phyloP scores from a whole-genome alignment of 2,888 invertebrate genomes.

The Eremobia ochroleuca region DNA sequence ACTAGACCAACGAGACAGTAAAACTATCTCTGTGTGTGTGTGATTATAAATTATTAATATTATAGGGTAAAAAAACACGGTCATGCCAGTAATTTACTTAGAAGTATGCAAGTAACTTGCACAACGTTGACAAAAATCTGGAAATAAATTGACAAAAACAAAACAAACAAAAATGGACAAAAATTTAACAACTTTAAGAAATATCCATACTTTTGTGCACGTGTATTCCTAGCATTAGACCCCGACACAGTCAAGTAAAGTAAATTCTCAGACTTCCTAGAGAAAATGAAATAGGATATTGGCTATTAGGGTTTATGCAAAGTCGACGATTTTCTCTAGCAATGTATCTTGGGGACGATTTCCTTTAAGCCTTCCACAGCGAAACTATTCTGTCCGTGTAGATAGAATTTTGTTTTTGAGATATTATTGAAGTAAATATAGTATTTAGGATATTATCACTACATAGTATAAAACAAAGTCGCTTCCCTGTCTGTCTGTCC shows the following conservation, averaged over 20 bases:
- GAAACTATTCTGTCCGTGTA: slow-evolving; percentile 34
- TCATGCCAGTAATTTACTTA: not conserved
- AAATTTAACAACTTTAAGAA: no score
- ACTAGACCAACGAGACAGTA: no score
- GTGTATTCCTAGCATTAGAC: not conserved
- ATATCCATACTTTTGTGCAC: not conserved
- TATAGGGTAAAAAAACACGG: no score
- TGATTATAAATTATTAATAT: no score
- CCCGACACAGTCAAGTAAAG: not conserved
- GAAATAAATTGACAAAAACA: no score
- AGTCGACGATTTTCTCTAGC: slow-evolving; percentile 24
- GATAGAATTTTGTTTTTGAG: slow-evolving; percentile 7
- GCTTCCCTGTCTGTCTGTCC: no score
- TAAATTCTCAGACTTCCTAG: slow-evolving; percentile 18
- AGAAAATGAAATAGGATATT: slow-evolving; percentile 45
- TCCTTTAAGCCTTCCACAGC: slow-evolving; percentile 25
- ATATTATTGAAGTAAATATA: not conserved
- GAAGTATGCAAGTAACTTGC: not conserved
- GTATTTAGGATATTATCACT: no score
- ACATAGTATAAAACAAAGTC: no score
- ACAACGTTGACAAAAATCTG: no score
- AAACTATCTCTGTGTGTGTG: no score
- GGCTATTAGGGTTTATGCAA: slow-evolving; percentile 45
- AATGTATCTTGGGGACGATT: slow-evolving; percentile 62
- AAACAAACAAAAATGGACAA: no score